Base-by-base conservation (phyloP, 2,113 vertebrate genomes). In the Ardeotis arabs region DNA sequence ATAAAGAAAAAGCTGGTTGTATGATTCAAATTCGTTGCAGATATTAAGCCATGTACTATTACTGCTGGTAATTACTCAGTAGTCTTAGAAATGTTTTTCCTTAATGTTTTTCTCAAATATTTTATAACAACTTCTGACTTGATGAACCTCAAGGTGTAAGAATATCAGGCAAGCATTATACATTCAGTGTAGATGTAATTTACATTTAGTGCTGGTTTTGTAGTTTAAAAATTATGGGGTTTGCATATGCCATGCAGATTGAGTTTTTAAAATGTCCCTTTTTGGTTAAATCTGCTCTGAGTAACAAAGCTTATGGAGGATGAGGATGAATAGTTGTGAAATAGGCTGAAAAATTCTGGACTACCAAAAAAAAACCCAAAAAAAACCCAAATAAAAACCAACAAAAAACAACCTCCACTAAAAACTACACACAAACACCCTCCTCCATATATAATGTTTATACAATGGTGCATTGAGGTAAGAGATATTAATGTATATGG, bases 61-160 rank as follows among this genome's bases (percentile, higher is more conserved):
- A 56, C 52, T 95, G 27, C 35, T 37, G 12, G 59, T 95, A 97
- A 94, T 87, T 96, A 73, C 49, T 84, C 87, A 89, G 21, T 93
- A 72, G 41, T n/a, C 87, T 81, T 77, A 83, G 29, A 87, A 87
- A 83, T 91, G 6, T 75, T 94, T 95, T 83, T 81, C 4, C 10
- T 22, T 88, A n/a, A 66, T 55, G 24, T 29, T 87, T 83, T 84
- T 87, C 31, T 52, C 74, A 83, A 89, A 66, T 91, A 69, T 93
- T 91, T 29, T 70, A 24, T 52, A 84, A 64, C 44, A 84, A 10
- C 7, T 96, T 85, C 70, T 87, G 88, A 73, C 62, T 78, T 92
- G 23, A 95, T 87, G 72, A 96, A 83, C 55, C n/a, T 35, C 14
- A 6, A 79, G 63, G 50, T 25, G 8, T 37, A 72, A 78, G n/a